Base-by-base conservation (phyloP, 2,888 invertebrate species). In the Nysson spinosus region DNA sequence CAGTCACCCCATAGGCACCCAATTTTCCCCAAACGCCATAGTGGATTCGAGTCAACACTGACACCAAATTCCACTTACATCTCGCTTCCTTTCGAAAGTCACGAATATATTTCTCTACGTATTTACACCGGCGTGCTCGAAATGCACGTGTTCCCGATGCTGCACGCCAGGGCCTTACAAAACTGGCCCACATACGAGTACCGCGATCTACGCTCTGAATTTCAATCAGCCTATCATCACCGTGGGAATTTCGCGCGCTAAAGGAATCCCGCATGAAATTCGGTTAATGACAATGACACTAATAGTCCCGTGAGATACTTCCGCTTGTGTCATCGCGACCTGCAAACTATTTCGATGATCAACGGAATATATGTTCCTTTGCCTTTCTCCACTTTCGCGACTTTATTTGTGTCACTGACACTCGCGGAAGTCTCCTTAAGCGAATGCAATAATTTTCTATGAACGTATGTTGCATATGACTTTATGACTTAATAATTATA, bases 41-140 rank as follows among this genome's bases (percentile, higher is more conserved):
- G n/a, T n/a, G n/a, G n/a, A n/a, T n/a, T n/a, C 56, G 67, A 34
- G 46, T 50, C 54, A 54, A 71, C 60, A 62, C 57, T 74, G 71
- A 74, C 75, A 73, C 66, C 61, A 40, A 67, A 73, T 74, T 74
- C 75, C 58, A 74, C 63, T 73, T 70, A 69, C 50, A 30, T 52
- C 46, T 50, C 49, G 14, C 62, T 43, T 66, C 50, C 51, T 44
- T 47, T 70, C 47, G 70, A 74, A 74, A 66, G 55, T 54, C 50
- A 26, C 26, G 47, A 51, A 63, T 60, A 54, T 39, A 22, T 9
- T 43, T n/a, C 17, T 34, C 3, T 44, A 34, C 46, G 40, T 40
- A 24, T 34, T 19, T 43, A 51, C 4, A 11, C 11, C 26, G 22
- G 32, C 26, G 28, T 24, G 49, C 54, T 46, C 26, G 24, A 37